These are phyloP conservation scores for Cassiopea xamachana DNA, from an alignment of 30 jellyfish, hydroid and myxozoan species.

Conservation along the genomic window DNA sequence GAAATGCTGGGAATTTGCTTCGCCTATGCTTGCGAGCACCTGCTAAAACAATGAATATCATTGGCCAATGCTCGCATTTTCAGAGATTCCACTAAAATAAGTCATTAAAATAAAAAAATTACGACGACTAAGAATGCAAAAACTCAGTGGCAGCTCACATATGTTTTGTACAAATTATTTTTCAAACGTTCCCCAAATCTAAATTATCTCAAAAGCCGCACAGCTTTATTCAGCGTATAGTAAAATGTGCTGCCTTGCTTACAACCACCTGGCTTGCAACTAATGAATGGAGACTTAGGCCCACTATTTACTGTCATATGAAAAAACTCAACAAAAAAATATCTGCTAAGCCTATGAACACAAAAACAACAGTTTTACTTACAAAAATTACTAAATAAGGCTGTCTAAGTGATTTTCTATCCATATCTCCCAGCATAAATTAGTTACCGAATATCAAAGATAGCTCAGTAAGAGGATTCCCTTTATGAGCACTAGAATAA, in stretches of 20 bases:
- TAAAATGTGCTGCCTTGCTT: neutral
- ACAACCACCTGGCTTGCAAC: slow-evolving; percentile 10
- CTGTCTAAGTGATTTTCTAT: neutral
- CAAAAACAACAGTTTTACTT: neutral
- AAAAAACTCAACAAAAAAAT: neutral
- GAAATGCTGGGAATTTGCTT: too few relatives aligned
- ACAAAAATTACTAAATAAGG: neutral
- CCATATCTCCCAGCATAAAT: neutral
- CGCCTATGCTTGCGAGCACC: too few relatives aligned
- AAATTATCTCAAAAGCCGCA: neutral
- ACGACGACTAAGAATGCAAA: too few relatives aligned
- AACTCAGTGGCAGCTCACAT: too few relatives aligned
- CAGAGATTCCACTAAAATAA: too few relatives aligned
- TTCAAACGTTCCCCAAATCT: too few relatives aligned
- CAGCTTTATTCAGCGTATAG: neutral
- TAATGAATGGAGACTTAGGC: slow-evolving; percentile 18
- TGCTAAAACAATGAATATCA: too few relatives aligned
- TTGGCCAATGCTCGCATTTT: too few relatives aligned
- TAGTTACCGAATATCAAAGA: neutral
- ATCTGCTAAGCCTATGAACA: neutral
- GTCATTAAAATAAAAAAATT: too few relatives aligned
- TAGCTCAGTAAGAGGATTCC: neutral
- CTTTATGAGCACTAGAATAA: too few relatives aligned
- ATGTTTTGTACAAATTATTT: too few relatives aligned
- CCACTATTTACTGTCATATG: neutral